Evolutionary conservation across 2,888 invertebrate genomes (phyloP), one percentile per base, ranked within the genome.

Genomic region (Andrena dorsata): DNA sequence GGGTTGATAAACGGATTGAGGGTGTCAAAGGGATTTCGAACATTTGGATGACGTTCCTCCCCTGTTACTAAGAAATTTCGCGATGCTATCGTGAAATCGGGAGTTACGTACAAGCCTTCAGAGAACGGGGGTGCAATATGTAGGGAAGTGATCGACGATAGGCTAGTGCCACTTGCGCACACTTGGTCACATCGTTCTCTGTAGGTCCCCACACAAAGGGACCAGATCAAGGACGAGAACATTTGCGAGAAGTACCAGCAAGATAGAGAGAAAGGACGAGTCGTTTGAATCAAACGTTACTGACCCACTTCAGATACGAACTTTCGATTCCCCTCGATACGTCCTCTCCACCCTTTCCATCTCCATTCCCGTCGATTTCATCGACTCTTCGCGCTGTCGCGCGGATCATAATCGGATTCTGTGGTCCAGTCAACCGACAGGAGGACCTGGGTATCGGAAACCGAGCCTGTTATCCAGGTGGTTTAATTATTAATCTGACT

Each of bases 301-400:
- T 90, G 76, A 90, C 90, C 90, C 88, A 90, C 86, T 90, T 90
- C 84, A 85, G 81, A 86, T 80, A 80, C 73, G 74, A 81, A 85
- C 85, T 83, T 88, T 84, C 85, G 76, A 86, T 85, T 82, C 86
- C 85, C 86, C 79, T 72, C 47, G 71, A 64, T 73, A 72, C 77
- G 70, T 71, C 81, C 73, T 80, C 75, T 80, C 60, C 30, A 74
- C 30, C 66, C 69, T 75, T 80, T 72, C 75, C 65, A 53, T 76
- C 75, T 73, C 75, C 30, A 74, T 71, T 61, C 63, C 61, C 60
- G 53, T 71, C 47, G 65, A 49, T 60, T 49, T 60, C 41, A 71
- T 75, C 63, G 63, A 51, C 53, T 66, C 35, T 32, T 53, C 49
- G 49, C 26, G 49, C 68, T 65, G 70, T 80, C 66, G 65, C 41